Base-by-base conservation (phyloP, 2,113 vertebrate genomes). In the Poecile atricapillus region DNA sequence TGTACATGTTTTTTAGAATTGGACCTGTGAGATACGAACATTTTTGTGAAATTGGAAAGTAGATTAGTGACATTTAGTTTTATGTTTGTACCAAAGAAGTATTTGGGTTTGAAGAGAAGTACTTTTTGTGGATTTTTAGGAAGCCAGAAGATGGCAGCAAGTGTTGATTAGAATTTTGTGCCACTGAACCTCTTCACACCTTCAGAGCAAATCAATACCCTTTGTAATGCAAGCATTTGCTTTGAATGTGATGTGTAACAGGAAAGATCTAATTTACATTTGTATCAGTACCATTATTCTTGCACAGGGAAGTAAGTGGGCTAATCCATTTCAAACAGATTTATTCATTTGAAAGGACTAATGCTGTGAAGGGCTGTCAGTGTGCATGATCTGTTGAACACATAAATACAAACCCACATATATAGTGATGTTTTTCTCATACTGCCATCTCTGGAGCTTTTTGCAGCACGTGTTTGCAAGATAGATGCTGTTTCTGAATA, bases 131-230 rank as follows among this genome's bases (percentile, higher is more conserved):
- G 12, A 55, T 97, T 96, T 97, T 82, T 58, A 10, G 84, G 49
- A 95, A 86, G 92, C 96, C 98, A 98, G 97, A 80, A 98, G 98
- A 93, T 98, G 98, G 98, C 98, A 98, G 97, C 95, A 98, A 95
- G 79, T 55, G 75, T 94, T 78, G 94, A 53, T 58, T 30, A 49
- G 41, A 88, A 83, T 83, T 75, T 74, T 63, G 41, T 93, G 46
- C 25, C 41, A 62, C n/a, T 76, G 39, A 84, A 78, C 37, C 39
- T 75, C 80, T 91, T 94, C 71, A 94, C 68, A 93, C 65, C 41
- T 96, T 95, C 71, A 93, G 81, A 90, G 37, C 25, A 92, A 87
- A 93, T 70, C 24, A 10, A 37, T 92, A 76, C 41, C 55, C 65
- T 97, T 97, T 95, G 80, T 90, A 76, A 94, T 83, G 60, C 37